Evolutionary conservation across 1,140 invertebrate genomes (phyloP).

Genomic region (Alviniconcha marisindica): DNA sequence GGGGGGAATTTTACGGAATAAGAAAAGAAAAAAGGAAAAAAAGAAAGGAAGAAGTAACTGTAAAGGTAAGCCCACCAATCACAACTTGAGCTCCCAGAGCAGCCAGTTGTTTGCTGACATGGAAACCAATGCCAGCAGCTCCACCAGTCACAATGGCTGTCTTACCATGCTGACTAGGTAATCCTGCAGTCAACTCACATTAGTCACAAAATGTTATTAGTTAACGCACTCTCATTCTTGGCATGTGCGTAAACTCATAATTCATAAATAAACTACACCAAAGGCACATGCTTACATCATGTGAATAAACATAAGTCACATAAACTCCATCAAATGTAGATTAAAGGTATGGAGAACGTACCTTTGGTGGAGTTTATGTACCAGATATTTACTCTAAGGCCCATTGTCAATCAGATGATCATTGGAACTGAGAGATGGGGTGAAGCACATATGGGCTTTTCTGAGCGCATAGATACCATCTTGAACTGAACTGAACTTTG

Average conservation of each 20-base stretch:
- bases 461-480: too few species aligned
- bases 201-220: too few species aligned
- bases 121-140: conserved; percentile 89
- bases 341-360: neutral
- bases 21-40: too few species aligned
- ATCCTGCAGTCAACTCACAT: conserved; percentile 45
- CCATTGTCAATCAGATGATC: too few species aligned
- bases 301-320: neutral
- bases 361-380: neutral
- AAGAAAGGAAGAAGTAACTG: too few species aligned
- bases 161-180: conserved; percentile 76
- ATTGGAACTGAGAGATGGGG: too few species aligned
- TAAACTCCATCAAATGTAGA: neutral
- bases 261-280: neutral
- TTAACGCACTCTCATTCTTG: neutral
- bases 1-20: too few species aligned
- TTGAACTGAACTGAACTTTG: too few species aligned
- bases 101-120: conserved; percentile 87
- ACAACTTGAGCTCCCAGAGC: conserved; percentile 89
- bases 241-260: neutral
- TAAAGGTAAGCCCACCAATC: conserved; percentile 87
- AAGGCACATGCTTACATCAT: too few species aligned
- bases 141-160: conserved; percentile 93
- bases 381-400: too few species aligned
- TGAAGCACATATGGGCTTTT: too few species aligned